phyloP scores from a whole-genome alignment of 2,113 vertebrate species.

The Boulengeromyrus knoepffleri region DNA sequence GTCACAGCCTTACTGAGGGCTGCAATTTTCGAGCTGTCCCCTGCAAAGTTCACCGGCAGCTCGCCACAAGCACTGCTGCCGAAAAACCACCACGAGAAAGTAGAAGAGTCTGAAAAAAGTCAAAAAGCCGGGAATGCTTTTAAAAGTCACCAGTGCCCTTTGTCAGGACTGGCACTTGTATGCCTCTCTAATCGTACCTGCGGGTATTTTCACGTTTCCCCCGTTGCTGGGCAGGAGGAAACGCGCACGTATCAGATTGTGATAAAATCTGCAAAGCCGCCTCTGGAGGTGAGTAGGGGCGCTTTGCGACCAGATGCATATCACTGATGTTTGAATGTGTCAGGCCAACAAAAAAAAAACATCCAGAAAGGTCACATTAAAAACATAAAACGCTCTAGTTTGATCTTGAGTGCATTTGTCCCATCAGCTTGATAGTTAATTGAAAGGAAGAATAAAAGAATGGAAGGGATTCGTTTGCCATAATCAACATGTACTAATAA shows the following conservation, averaged over 20 bases:
- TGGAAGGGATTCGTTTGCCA: neutral
- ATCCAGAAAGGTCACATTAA: neutral
- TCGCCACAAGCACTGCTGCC: conserved; percentile 8
- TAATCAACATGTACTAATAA: neutral
- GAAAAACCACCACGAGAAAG: neutral
- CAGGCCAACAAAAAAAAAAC: neutral
- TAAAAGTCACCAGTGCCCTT: neutral
- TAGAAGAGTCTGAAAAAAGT: neutral
- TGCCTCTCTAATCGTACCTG: neutral
- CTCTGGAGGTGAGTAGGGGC: neutral
- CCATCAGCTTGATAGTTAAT: neutral
- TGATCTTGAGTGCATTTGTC: neutral
- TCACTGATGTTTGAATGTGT: neutral
- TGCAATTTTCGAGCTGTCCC: conserved; percentile 41
- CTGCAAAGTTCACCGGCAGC: conserved; percentile 30
- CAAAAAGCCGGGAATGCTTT: neutral
- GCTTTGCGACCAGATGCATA: neutral
- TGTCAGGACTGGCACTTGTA: neutral
- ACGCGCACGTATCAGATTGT: neutral
- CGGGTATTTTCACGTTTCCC: neutral
- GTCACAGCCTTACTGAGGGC: conserved; percentile 27
- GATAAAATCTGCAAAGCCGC: neutral
- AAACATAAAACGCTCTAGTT: neutral
- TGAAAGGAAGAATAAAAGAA: neutral
- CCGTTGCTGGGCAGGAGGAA: neutral